Evolutionary conservation across 1,140 invertebrate species (phyloP), one percentile per base, ranked within the genome.

Genomic region (Ostrea edulis): DNA sequence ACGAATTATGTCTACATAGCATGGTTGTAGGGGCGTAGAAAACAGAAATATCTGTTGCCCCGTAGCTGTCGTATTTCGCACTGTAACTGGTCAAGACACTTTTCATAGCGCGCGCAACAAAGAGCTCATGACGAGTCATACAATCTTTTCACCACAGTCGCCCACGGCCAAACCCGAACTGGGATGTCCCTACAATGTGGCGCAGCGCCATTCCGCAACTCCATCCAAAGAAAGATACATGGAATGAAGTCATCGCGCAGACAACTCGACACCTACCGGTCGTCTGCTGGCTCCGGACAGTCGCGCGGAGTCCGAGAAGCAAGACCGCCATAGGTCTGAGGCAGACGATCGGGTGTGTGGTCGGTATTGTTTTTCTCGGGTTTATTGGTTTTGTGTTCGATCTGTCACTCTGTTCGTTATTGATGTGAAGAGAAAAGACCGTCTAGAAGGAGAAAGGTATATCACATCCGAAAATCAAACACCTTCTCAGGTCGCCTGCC

Each of bases 321-420:
- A 29, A 25, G 25, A 77, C 68, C 68, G 68, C 68, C 68, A 77
- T 77, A 77, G 68, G 22, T 29, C 17, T 14, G 68, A 29, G 29
- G 25, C 68, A 77, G 68, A 77, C 68, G 68, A 77, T 77, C 25
- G 68, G 68, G 68, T 77, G 68, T 77, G 68, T 77, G 68, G 68
- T 77, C 68, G 68, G 68, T 77, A 77, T 77, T 77, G 68, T 77
- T 77, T 77, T 77, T 77, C 68, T 25, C 68, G 25, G 68, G 68
- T 77, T 77, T 77, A 77, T 77, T 77, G 68, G 68, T 77, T 77
- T 77, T 44, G 68, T 77, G 68, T 77, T 77, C 68, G 68, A 77
- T 77, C 68, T 77, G 68, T 77, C 68, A 77, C 68, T 77, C 68
- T 35, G 68, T 77, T 77, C 22, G 68, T 29, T 29, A 35, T 77